These are phyloP conservation scores for Eulemur macaco DNA, from an alignment of 2,113 vertebrate genomes.

Conservation along the genomic window DNA sequence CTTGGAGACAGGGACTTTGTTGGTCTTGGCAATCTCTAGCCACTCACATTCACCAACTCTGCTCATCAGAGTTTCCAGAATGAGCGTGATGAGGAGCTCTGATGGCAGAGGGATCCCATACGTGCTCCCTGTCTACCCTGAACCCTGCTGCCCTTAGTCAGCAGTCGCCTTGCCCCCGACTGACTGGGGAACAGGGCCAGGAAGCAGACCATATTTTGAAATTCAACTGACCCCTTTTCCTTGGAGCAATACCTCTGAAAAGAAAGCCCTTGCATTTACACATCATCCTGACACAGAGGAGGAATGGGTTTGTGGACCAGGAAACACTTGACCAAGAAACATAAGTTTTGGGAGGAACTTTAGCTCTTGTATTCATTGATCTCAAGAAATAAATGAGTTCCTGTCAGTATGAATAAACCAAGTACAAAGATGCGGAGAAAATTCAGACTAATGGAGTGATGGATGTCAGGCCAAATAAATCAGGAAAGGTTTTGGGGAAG, in stretches of 20 bases:
- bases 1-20: background rate
- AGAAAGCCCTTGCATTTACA: background rate
- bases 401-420: background rate
- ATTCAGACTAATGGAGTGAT: too few species aligned
- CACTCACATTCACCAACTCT: background rate
- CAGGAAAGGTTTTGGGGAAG: background rate
- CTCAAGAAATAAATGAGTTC: constrained; percentile 18
- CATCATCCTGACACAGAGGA: background rate
- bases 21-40: background rate
- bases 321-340: background rate
- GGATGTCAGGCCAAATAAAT: background rate
- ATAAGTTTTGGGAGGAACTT: background rate
- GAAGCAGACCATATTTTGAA: background rate
- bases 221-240: background rate
- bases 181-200: background rate
- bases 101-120: background rate
- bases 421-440: background rate
- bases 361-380: background rate
- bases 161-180: background rate
- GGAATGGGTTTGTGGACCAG: background rate
- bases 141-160: background rate
- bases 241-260: background rate
- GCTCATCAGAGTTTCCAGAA: background rate
- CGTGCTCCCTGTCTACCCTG: background rate
- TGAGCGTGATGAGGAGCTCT: background rate